Conservation (phyloP, 2,888 invertebrate species). For the Meteorus cinctellus region DNA sequence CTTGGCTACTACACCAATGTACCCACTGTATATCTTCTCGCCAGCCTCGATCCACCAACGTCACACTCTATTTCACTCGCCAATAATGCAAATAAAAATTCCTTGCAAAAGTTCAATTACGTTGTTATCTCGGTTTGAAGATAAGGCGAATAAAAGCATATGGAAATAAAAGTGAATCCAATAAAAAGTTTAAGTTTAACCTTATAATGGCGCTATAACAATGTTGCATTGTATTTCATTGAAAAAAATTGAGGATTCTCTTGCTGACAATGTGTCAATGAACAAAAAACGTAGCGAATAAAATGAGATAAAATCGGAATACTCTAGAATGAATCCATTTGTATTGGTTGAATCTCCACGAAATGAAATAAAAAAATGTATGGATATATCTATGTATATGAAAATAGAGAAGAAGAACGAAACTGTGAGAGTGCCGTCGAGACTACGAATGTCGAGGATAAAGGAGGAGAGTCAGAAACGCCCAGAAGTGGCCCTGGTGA, state of each 20-base stretch:
- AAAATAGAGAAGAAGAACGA: slow-evolving; percentile 38
- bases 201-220: background rate
- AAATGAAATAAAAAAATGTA: background rate
- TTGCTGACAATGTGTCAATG: background rate
- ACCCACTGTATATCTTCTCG: slow-evolving; percentile 36
- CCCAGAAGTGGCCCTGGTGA: slow-evolving; percentile 58
- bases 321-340: slow-evolving; percentile 13
- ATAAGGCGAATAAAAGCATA: slow-evolving; percentile 2
- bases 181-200: background rate
- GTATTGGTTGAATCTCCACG: background rate
- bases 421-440: slow-evolving; percentile 41
- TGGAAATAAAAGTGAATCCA: background rate
- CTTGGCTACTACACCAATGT: slow-evolving; percentile 48
- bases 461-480: slow-evolving; percentile 52
- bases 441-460: slow-evolving; percentile 43
- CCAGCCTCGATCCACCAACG: slow-evolving; percentile 35
- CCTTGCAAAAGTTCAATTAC: slow-evolving; percentile 21
- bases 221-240: background rate
- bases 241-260: background rate
- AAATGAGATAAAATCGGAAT: slow-evolving; percentile 7
- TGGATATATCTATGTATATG: background rate
- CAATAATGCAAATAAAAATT: slow-evolving; percentile 39
- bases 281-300: background rate
- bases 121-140: slow-evolving; percentile 3
- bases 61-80: slow-evolving; percentile 34